These are phyloP conservation scores for Archegozetes longisetosus DNA, from an alignment of 1,140 invertebrate species.

Conservation along the genomic window DNA sequence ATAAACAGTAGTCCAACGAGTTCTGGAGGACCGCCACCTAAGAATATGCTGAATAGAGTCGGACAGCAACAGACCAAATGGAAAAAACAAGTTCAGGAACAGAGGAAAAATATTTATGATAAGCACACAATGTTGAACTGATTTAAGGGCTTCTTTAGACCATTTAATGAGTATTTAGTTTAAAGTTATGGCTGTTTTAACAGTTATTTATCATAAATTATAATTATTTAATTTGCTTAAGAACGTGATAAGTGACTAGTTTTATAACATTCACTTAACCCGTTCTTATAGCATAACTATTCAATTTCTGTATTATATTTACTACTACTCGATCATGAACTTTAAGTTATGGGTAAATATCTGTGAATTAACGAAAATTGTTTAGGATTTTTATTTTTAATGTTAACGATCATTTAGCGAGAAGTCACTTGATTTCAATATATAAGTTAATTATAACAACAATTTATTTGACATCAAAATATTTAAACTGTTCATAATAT, in stretches of 20 bases:
- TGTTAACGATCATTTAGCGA: no score
- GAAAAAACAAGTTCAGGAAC: slow-evolving; percentile 91
- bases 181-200: no score
- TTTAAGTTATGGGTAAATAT: not conserved
- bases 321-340: not conserved
- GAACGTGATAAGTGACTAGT: not conserved
- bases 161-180: no score
- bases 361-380: not conserved
- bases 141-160: slow-evolving; percentile 11
- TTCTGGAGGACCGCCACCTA: slow-evolving; percentile 16
- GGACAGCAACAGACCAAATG: slow-evolving; percentile 92
- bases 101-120: slow-evolving; percentile 90
- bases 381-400: no score
- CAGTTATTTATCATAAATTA: no score
- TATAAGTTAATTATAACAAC: not conserved
- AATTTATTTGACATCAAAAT: not conserved
- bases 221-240: not conserved
- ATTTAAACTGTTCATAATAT: not conserved
- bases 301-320: not conserved
- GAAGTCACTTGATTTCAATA: no score
- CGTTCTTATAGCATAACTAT: not conserved
- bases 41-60: slow-evolving; percentile 68
- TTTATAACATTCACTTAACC: not conserved
- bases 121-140: slow-evolving; percentile 94
- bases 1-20: not conserved